Conservation (phyloP, 2,888 invertebrate genomes). For the Apomyelois bistriatella region DNA sequence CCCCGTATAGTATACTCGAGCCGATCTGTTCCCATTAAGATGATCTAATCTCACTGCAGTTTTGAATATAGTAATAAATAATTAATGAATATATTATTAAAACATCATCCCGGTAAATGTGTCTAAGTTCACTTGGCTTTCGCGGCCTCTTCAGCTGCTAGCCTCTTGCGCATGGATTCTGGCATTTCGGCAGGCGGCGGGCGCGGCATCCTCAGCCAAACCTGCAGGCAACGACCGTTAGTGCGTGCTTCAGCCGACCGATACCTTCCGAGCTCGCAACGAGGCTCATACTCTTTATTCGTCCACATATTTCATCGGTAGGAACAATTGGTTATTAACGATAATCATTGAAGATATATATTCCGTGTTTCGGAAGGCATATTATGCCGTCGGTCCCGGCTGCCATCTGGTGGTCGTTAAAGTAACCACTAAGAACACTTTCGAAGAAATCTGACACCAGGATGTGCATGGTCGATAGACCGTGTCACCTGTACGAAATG, state of each 20-base stretch:
- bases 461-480: too few relatives aligned
- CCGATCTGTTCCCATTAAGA: too few relatives aligned
- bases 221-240: slow-evolving; percentile 66
- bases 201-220: slow-evolving; percentile 90
- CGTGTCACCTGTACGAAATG: too few relatives aligned
- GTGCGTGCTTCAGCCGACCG: too few relatives aligned
- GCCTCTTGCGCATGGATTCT: slow-evolving; percentile 89
- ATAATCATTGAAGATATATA: slow-evolving; percentile 10
- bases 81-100: slow-evolving; percentile 8
- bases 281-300: too few relatives aligned
- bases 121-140: slow-evolving; percentile 50
- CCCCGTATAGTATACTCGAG: too few relatives aligned
- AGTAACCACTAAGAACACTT: too few relatives aligned
- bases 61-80: too few relatives aligned
- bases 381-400: too few relatives aligned
- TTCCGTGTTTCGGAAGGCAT: not conserved
- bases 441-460: too few relatives aligned
- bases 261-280: too few relatives aligned
- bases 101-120: slow-evolving; percentile 11
- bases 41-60: too few relatives aligned
- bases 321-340: slow-evolving; percentile 62
- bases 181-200: slow-evolving; percentile 99
- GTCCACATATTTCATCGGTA: slow-evolving; percentile 57
- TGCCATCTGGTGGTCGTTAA: not conserved
- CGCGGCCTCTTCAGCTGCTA: slow-evolving; percentile 67